Percentiles rank a stretch among this genome's conserved stretches.
Evolutionary conservation across 2,797 vertebrate genomes (phyloP).

Genomic region (Crocodylus rhombifer): DNA sequence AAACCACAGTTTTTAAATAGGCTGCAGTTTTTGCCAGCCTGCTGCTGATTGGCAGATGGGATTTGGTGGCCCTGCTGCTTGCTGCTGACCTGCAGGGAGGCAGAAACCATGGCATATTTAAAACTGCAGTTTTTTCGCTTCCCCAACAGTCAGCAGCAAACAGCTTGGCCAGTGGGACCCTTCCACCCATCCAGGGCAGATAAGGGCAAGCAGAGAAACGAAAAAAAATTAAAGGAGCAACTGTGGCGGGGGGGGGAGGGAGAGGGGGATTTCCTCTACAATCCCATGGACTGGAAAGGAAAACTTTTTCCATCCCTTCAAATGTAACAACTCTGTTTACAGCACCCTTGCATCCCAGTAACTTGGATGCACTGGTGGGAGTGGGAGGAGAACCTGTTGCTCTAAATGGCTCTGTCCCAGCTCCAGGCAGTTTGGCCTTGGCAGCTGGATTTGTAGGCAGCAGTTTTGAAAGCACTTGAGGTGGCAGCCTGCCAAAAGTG

Average conservation of each 20-base stretch:
- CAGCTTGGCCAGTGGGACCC: too few species aligned
- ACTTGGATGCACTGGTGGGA: background rate
- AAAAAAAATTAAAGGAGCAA: too few species aligned
- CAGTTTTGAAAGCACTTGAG: background rate
- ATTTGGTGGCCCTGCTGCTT: rapidly evolving
- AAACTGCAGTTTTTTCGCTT: too few species aligned
- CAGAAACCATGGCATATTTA: too few species aligned
- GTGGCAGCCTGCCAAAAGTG: constrained; percentile 10
- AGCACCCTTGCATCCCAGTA: background rate
- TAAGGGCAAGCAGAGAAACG: too few species aligned
- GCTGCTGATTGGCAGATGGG: rapidly evolving
- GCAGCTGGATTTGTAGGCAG: background rate
- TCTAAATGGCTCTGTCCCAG: background rate
- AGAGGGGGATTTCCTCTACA: too few species aligned
- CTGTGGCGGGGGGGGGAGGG: too few species aligned
- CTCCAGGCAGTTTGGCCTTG: background rate
- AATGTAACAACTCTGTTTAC: background rate
- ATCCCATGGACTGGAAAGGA: too few species aligned
- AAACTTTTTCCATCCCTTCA: background rate
- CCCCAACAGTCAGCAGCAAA: too few species aligned
- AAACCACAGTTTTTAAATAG: too few species aligned
- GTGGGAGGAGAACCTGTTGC: background rate
- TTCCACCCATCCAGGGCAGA: too few species aligned
- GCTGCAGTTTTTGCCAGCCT: background rate
- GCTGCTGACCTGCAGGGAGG: background rate